phyloP scores from a whole-genome alignment of 2,888 invertebrate genomes.

The Chromoteleia sp. region DNA sequence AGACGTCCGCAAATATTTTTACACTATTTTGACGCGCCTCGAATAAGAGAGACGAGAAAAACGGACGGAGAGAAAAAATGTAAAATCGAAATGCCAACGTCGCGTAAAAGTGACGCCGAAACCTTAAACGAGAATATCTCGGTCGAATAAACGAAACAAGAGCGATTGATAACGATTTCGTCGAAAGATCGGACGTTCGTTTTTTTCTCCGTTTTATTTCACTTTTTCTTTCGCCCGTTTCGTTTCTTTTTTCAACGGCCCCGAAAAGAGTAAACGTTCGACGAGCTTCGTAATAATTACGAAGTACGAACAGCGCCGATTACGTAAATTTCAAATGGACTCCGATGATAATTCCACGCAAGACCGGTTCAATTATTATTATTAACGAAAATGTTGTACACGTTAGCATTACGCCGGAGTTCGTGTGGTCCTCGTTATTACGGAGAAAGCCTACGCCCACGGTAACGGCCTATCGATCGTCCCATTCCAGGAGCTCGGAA shows the following conservation, averaged over 20 bases:
- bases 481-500: conserved; percentile 67
- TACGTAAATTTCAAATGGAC: conserved; percentile 47
- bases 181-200: background rate
- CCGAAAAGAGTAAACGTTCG: conserved; percentile 10
- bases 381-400: conserved; percentile 65
- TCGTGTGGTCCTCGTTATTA: conserved; percentile 68
- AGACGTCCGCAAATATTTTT: conserved; percentile 35
- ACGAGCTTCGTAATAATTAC: conserved; percentile 24
- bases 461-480: conserved; percentile 66
- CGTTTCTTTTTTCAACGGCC: background rate
- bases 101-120: conserved; percentile 30
- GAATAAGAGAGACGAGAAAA: background rate
- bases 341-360: conserved; percentile 47
- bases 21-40: conserved; percentile 7
- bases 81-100: background rate
- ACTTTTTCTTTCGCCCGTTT: too few relatives aligned
- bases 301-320: conserved; percentile 24
- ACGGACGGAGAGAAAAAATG: background rate
- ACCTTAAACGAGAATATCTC: conserved; percentile 13
- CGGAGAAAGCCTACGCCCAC: conserved; percentile 69
- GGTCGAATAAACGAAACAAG: conserved; percentile 24
- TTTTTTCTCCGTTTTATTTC: too few relatives aligned
- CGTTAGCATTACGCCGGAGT: conserved; percentile 48
- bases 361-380: conserved; percentile 62
- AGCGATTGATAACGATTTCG: conserved; percentile 11